These are phyloP conservation scores for Teinopalpus imperialis DNA, from an alignment of 2,888 invertebrate species.

Conservation along the genomic window DNA sequence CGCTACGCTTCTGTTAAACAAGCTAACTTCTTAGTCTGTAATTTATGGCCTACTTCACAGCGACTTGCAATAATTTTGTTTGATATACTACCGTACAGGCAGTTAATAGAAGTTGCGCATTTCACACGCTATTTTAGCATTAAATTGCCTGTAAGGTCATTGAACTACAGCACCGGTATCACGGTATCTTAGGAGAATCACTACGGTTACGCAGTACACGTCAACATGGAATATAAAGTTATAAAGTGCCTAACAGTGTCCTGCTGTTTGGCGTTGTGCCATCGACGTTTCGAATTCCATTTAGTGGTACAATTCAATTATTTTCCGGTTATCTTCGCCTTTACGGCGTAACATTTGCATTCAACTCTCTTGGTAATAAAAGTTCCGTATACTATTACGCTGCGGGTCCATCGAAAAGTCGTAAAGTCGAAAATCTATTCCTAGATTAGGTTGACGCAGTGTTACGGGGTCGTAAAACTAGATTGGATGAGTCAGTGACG, in stretches of 20 bases:
- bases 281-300: constrained; percentile 46
- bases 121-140: constrained; percentile 56
- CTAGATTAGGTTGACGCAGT: constrained; percentile 58
- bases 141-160: constrained; percentile 36
- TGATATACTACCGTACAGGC: constrained; percentile 57
- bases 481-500: constrained; percentile 47
- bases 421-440: constrained; percentile 59
- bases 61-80: constrained; percentile 53
- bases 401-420: constrained; percentile 46
- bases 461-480: constrained; percentile 55
- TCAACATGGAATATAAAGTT: constrained; percentile 34
- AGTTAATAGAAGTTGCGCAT: constrained; percentile 49
- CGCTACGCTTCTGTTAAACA: constrained; percentile 38
- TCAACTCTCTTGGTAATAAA: constrained; percentile 43
- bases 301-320: constrained; percentile 56
- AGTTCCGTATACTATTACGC: constrained; percentile 41
- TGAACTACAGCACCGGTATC: constrained; percentile 15
- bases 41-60: constrained; percentile 50
- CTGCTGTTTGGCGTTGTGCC: constrained; percentile 51
- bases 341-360: constrained; percentile 44
- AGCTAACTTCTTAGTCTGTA: constrained; percentile 54
- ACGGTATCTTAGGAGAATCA: constrained; percentile 30
- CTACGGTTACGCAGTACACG: constrained; percentile 39
- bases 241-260: constrained; percentile 31
- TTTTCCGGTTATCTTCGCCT: constrained; percentile 38